Base-by-base conservation (phyloP, 2,888 invertebrate species). In the Himalopsyche kuldschensis region DNA sequence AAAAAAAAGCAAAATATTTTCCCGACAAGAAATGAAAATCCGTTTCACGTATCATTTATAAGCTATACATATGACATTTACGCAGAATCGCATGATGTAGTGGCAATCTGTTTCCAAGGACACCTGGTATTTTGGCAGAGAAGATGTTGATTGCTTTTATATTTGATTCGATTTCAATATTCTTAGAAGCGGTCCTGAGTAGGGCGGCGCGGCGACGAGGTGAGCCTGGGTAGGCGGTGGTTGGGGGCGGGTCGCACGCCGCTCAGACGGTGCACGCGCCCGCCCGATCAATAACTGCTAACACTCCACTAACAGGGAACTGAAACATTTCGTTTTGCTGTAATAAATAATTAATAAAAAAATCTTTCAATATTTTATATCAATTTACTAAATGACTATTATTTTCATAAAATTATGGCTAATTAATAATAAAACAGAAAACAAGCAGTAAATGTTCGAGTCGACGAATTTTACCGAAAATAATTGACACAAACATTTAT, bases 261-360 rank as follows among this genome's bases (percentile, higher is more conserved):
- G 32, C 32, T 24, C 35, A 77, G 77, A 35, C 77, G 77, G n/a
- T 77, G 77, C 77, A 77, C 77, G 35, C 77, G 77, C 77, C 55
- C 55, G 55, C 55, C 31, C 31, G 77, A 77, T 77, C 77, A 77
- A 77, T 77, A 77, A 32, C 31, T n/a, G 55, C 55, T 55, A 55
- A 55, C 55, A 55, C 55, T 55, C 55, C 15, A 55, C 55, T 55
- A 20, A 55, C 20, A 55, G 55, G 20, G 55, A 24, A 24, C 6
- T 20, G 5, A 55, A 55, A 55, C 55, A n/a, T 55, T 55, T 55
- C 5, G 48, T n/a, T 20, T 6, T 24, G 55, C 55, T 20, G 5
- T n/a, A 4, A 8, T 48, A 0, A 48, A 4, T n/a, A 17, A 17
- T 48, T 48, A 4, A 20, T 20, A 48, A 48, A 48, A 4, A 1